Base-by-base conservation (phyloP, 2,888 invertebrate genomes). In the Acanthacorydalis orientalis region DNA sequence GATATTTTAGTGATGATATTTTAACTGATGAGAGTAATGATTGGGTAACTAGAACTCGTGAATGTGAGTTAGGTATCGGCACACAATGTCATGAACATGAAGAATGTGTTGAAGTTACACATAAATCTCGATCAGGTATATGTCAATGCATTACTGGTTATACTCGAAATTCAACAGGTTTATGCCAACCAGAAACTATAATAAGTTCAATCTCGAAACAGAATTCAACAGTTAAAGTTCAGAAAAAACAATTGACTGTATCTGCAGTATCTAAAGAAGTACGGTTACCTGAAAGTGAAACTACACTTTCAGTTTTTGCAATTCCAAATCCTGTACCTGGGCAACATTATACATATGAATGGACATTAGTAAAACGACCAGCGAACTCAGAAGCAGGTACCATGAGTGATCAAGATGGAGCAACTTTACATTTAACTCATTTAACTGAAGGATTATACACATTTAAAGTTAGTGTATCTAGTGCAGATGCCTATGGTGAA, bases 391-490 rank as follows among this genome's bases (percentile, higher is more conserved):
- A 75, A 53, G 73, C 75, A 62, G 80, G 82, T 50, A 80, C 83
- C 48, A 83, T 87, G 68, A 82, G 83, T 50, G 79, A 80, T 60
- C 87, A 89, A 63, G 89, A 87, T 59, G 85, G 85, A 31, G 79
- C 82, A 16, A 83, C 83, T 46, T 78, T 93, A 12, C 84, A 84
- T 50, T 69, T 93, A 14, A 84, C 83, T 11, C 83, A 89, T 58
- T 73, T 93, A 8, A 82, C 83, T 0, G 84, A 87, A 62, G 95
- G 95, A 1, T 68, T 87, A 48, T 95, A 93, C 63, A 79, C 80
- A 8, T 92, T 95, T 62, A 50, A 64, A 62, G 65, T 75, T 4
- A 78, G 80, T 2, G 93, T 91, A 0, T 85, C 83, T n/a, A 84
- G 82, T 7, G 77, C 79, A 1, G 76, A 73, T 53, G 77, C 81